Base-by-base conservation (phyloP, 2,888 invertebrate species). In the Synanthedon vespiformis region DNA sequence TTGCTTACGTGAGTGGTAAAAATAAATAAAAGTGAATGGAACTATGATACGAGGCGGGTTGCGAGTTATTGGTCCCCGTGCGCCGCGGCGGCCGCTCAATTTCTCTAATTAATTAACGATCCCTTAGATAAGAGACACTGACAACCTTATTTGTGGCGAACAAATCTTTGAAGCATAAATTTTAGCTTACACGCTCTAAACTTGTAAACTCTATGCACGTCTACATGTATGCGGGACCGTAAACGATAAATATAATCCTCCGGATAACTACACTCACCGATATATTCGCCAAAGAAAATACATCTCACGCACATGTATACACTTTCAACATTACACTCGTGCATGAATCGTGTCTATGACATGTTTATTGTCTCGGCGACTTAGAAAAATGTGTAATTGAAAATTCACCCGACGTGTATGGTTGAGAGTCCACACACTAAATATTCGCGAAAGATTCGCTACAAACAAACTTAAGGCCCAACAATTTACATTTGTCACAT, bases 91-190 rank as follows among this genome's bases (percentile, higher is more conserved):
- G 79, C 77, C 82, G 82, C 80, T 85, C 86, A 87, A 87, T 86
- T 85, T 86, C 86, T 86, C 86, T 87, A 87, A 87, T 87, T 87
- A 87, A 86, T 86, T 86, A 86, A 82, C 83, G 87, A 87, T 87
- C 81, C 77, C 68, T 71, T 80, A 85, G 86, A 86, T 86, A 86
- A 86, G 78, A 74, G 75, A 68, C 80, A 80, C 82, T 86, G 86
- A 87, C 87, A 87, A 85, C 77, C 80, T 87, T 86, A 87, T 87
- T 87, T 87, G 87, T 87, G 85, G 86, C 80, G 72, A 78, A 84
- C 85, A 85, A 87, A 87, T 86, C 85, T 84, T 79, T 78, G 72
- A 77, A 73, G 78, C 86, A 87, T 87, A 86, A 87, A 87, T 87
- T 85, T 80, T 72, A 80, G 68, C 75, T 72, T 81, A 84, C 85